Evolutionary conservation across 2,113 vertebrate genomes (phyloP).

Genomic region (Acrocephalus arundinaceus): DNA sequence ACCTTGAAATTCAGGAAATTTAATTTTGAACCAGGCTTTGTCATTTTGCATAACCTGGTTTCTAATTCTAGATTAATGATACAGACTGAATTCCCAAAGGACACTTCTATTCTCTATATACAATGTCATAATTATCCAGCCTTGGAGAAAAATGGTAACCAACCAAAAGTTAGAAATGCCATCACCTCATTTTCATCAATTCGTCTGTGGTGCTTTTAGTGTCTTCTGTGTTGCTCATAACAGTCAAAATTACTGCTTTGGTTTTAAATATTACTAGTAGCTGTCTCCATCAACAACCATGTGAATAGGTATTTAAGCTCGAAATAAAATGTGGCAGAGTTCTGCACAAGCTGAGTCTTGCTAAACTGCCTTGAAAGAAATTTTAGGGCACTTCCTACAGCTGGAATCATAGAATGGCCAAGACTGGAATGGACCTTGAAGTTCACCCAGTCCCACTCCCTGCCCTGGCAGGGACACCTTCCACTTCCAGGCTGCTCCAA

Average conservation of each 20-base stretch:
- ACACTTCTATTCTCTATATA: not conserved
- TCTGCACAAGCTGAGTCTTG: not conserved
- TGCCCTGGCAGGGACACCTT: not conserved
- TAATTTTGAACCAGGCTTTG: not conserved
- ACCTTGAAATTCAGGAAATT: conserved; percentile 13
- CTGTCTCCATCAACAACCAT: not conserved
- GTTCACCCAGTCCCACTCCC: rapidly evolving
- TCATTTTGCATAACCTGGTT: conserved; percentile 43
- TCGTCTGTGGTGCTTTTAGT: not conserved
- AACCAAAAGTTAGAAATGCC: not conserved
- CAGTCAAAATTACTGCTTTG: not conserved
- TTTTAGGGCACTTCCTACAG: not conserved
- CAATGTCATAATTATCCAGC: not conserved
- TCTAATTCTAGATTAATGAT: conserved; percentile 39
- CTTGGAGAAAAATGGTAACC: not conserved
- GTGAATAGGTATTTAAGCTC: not conserved
- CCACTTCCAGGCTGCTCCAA: not conserved
- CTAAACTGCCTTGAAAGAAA: not conserved
- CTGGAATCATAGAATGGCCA: not conserved
- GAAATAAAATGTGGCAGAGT: not conserved
- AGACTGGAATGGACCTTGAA: not conserved
- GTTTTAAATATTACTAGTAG: not conserved
- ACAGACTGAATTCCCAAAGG: not conserved
- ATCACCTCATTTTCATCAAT: not conserved
- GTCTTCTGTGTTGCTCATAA: not conserved